A percentile compares a stretch with the other conserved stretches of the same genome.
These are phyloP conservation scores for Ophiothrix spiculata DNA, from an alignment of 35 echinoderm and acorn worm genomes.

Conservation along the genomic window DNA sequence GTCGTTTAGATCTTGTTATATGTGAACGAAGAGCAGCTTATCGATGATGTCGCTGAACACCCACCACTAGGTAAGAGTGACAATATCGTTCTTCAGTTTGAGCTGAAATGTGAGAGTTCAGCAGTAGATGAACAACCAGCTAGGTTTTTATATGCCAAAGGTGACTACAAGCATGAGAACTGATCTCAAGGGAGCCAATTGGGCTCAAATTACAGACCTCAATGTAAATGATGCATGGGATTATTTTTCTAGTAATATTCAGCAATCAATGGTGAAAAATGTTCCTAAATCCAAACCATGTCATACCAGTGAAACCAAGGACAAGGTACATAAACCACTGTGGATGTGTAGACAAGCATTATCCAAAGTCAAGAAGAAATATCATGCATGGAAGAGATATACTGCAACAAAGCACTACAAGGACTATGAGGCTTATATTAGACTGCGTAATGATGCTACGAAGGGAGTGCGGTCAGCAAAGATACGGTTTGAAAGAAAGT, in stretches of 20 bases:
- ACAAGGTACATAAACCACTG: no score
- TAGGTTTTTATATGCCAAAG: neutral
- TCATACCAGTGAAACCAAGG: neutral
- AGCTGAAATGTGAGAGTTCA: neutral
- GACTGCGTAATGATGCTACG: neutral
- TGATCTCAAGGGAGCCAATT: neutral
- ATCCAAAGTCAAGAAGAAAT: neutral
- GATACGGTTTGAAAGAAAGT: neutral
- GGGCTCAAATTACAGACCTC: neutral
- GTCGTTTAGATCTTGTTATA: no score
- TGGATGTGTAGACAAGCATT: no score
- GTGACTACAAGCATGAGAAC: no score
- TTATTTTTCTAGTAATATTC: neutral
- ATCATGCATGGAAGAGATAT: neutral
- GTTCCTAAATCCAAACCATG: neutral
- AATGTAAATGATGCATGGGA: neutral
- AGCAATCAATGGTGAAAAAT: neutral
- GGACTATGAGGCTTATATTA: neutral
- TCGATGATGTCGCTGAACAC: neutral
- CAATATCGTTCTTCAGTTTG: neutral
- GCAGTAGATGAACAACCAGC: neutral
- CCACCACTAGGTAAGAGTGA: slow-evolving; percentile 26
- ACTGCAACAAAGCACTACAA: neutral
- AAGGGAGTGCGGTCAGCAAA: neutral
- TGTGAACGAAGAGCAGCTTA: no score